Conservation (phyloP, 1,140 invertebrate species). For the Diabrotica virgifera region DNA sequence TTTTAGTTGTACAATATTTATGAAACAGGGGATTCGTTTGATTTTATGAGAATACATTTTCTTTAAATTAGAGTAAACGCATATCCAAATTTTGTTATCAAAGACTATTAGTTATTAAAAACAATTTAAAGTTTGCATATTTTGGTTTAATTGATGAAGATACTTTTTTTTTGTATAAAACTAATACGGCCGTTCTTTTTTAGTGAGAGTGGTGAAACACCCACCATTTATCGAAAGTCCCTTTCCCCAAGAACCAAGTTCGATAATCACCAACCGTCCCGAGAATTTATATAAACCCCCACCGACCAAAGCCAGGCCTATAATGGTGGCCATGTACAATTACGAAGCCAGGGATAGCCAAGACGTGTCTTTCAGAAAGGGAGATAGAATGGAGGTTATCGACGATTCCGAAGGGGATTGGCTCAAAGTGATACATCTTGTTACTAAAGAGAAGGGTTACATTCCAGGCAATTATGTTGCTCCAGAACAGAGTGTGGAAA, state of each 20-base stretch:
- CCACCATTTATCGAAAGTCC: background rate
- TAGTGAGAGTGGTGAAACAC: background rate
- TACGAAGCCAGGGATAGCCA: constrained; percentile 86
- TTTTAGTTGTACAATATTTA: too few species aligned
- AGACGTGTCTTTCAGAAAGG: constrained; percentile 89
- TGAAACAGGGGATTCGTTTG: too few species aligned
- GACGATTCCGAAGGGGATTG: constrained; percentile 89
- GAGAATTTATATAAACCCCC: constrained; percentile 48
- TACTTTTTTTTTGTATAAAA: too few species aligned
- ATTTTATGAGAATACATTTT: too few species aligned
- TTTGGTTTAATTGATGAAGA: too few species aligned
- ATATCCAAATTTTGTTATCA: too few species aligned
- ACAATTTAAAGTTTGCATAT: too few species aligned
- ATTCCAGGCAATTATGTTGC: constrained; percentile 95
- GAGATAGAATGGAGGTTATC: constrained; percentile 85
- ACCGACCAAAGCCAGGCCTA: constrained; percentile 68
- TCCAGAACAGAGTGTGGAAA: constrained; percentile 87
- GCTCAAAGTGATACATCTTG: constrained; percentile 89
- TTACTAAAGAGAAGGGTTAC: constrained; percentile 79
- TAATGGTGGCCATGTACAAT: constrained; percentile 87
- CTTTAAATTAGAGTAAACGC: too few species aligned
- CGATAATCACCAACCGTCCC: constrained; percentile 3
- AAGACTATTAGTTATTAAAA: too few species aligned
- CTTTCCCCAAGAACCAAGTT: background rate
- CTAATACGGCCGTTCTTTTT: background rate